A percentile compares a stretch with the other conserved stretches of the same genome.
Conservation (phyloP, 2,888 invertebrate genomes). For the Watsonalla cultraria region DNA sequence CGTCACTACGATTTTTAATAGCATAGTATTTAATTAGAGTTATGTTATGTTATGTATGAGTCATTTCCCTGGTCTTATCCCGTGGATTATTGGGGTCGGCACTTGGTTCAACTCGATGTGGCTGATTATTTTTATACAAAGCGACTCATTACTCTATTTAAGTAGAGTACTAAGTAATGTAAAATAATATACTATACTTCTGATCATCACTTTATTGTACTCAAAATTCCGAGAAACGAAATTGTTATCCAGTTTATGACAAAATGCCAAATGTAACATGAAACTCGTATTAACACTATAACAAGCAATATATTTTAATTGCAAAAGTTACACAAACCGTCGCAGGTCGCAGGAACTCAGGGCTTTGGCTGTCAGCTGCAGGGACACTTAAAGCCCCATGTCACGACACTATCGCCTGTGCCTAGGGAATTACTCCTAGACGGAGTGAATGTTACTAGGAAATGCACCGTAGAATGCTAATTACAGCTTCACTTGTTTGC, state of each 20-base stretch:
- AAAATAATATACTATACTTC: too few relatives aligned
- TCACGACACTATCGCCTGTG: constrained; percentile 25
- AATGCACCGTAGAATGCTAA: constrained; percentile 18
- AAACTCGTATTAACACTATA: not conserved
- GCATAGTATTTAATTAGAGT: too few relatives aligned
- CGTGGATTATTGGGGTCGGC: too few relatives aligned
- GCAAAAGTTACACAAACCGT: constrained; percentile 10
- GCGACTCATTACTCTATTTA: too few relatives aligned
- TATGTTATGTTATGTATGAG: too few relatives aligned
- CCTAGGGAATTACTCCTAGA: constrained; percentile 24
- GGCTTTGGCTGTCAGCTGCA: constrained; percentile 34
- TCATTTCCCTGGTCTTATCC: too few relatives aligned
- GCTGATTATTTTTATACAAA: too few relatives aligned
- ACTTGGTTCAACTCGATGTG: too few relatives aligned
- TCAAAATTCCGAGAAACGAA: not conserved
- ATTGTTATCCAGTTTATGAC: not conserved
- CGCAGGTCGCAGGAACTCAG: constrained; percentile 14
- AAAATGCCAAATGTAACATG: not conserved
- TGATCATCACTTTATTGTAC: too few relatives aligned
- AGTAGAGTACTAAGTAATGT: too few relatives aligned
- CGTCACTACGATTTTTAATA: too few relatives aligned
- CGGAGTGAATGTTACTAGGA: constrained; percentile 20
- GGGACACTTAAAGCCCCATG: constrained; percentile 33
- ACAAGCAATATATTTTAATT: constrained; percentile 10
- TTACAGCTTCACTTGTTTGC: constrained; percentile 13